Evolutionary conservation across 2,797 vertebrate species (phyloP).

Genomic region (Ctenopoma kingsleyae): DNA sequence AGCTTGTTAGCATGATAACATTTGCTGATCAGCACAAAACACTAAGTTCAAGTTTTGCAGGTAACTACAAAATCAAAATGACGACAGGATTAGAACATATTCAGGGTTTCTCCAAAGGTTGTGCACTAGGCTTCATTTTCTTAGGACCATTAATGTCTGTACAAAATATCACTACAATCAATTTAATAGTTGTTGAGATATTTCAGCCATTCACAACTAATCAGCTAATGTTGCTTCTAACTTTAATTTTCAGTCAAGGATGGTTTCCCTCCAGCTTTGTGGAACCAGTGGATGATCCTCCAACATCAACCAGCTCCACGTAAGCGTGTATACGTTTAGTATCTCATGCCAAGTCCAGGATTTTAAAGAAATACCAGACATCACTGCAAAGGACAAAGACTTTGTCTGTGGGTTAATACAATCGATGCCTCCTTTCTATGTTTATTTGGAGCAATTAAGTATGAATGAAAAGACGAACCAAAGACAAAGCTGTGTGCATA

Average conservation of each 20-base stretch:
- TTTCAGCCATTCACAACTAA: not conserved
- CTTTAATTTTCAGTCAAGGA: constrained; percentile 85
- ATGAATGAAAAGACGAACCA: not conserved
- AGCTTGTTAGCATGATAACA: no score
- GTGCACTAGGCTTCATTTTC: not conserved
- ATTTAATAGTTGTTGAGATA: not conserved
- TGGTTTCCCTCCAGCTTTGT: constrained; percentile 95
- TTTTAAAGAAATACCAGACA: not conserved
- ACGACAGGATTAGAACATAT: no score
- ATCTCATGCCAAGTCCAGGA: no score
- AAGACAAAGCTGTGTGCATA: not conserved
- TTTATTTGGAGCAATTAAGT: constrained; percentile 3
- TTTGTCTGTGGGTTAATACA: rapidly evolving
- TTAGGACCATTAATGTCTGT: not conserved
- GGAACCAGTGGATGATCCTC: constrained; percentile 81
- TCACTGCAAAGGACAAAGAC: not conserved
- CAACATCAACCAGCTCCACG: constrained; percentile 49
- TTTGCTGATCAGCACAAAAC: no score
- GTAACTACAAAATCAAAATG: no score
- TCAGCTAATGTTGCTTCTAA: not conserved
- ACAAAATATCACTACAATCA: not conserved
- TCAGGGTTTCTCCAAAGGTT: not conserved
- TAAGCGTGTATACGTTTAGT: constrained; percentile 41
- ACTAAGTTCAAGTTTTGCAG: no score
- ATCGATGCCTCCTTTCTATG: not conserved